These are phyloP conservation scores for Platyrinchus mystaceus DNA, from an alignment of 2,797 vertebrate species.

Conservation along the genomic window DNA sequence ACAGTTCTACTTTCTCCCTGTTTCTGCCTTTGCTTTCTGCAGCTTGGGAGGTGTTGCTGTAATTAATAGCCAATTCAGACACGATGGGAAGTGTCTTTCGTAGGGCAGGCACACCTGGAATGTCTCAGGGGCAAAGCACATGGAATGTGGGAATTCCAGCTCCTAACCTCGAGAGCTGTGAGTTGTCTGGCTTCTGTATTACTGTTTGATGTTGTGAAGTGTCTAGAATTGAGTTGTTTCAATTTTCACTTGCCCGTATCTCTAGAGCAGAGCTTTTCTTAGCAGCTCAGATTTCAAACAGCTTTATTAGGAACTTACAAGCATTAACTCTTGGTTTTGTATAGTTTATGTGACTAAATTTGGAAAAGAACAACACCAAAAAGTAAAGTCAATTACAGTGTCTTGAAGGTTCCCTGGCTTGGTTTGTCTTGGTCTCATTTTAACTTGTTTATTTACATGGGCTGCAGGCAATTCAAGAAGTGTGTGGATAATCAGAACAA, in stretches of 20 bases:
- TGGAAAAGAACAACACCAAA: neutral
- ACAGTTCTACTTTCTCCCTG: neutral
- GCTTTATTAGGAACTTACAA: neutral
- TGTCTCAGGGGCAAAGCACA: neutral
- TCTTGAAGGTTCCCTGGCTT: neutral
- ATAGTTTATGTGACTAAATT: neutral
- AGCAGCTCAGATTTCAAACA: neutral
- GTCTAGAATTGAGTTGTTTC: neutral
- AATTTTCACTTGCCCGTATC: neutral
- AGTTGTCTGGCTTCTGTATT: neutral
- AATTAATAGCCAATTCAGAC: neutral
- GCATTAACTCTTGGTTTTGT: neutral
- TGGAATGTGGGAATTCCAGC: neutral
- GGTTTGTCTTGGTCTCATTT: neutral
- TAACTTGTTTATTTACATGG: neutral
- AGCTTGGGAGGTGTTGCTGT: neutral
- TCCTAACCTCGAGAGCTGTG: neutral
- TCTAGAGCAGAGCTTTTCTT: neutral
- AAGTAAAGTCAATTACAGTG: neutral
- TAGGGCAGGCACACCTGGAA: neutral
- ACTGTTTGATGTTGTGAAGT: neutral
- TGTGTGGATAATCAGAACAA: neutral
- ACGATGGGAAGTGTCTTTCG: neutral
- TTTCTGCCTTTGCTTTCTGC: neutral
- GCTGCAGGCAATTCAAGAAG: neutral